Conservation (phyloP, 2,113 vertebrate species). For the Sinocyclocheilus anshuiensis region DNA sequence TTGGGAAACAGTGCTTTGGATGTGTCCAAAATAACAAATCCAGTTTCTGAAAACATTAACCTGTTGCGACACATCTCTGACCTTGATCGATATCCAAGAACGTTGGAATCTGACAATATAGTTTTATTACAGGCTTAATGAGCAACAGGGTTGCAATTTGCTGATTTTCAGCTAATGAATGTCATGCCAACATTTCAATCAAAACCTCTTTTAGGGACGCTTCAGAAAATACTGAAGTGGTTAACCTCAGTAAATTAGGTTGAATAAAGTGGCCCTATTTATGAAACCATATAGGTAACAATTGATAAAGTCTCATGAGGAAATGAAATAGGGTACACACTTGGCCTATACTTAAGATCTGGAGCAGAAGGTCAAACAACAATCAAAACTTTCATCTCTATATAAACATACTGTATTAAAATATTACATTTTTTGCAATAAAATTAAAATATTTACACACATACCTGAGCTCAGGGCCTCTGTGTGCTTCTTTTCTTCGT, state of each 20-base stretch:
- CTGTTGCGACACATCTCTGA: neutral
- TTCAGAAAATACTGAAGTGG: neutral
- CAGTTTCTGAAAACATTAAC: neutral
- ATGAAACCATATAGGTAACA: neutral
- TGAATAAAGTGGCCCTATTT: neutral
- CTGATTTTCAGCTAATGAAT: neutral
- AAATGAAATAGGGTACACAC: neutral
- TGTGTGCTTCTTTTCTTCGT: neutral
- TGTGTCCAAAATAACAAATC: neutral
- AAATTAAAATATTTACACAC: neutral
- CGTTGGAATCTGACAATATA: neutral
- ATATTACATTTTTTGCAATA: neutral
- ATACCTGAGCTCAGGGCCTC: slow-evolving; percentile 66
- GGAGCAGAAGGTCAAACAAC: neutral
- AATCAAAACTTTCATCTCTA: too few relatives aligned
- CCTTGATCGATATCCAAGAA: neutral
- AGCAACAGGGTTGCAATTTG: neutral
- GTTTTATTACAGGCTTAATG: neutral
- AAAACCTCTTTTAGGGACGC: neutral
- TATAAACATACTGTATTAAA: neutral
- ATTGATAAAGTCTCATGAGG: neutral
- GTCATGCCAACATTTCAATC: neutral
- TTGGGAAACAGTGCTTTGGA: neutral
- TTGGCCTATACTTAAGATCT: neutral
- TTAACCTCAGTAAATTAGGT: neutral